phyloP scores from a whole-genome alignment of 2,888 invertebrate genomes.

The Lasioglossum villosulum region DNA sequence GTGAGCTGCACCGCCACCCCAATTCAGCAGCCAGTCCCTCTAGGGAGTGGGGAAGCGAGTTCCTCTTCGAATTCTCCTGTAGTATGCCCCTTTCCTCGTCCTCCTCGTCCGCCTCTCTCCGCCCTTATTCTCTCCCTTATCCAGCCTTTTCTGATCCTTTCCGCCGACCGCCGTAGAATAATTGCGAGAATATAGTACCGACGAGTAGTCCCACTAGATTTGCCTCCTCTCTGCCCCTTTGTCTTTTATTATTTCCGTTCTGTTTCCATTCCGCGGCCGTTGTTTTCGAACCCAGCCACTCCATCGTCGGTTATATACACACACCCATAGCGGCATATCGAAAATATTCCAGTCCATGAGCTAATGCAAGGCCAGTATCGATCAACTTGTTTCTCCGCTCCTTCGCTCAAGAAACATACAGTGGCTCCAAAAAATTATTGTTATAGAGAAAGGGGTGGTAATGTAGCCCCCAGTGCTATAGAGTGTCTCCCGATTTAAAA shows the following conservation, averaged over 20 bases:
- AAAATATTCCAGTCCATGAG: slow-evolving; percentile 26
- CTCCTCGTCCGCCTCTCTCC: background rate
- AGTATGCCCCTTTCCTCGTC: background rate
- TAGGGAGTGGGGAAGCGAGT: slow-evolving; percentile 44
- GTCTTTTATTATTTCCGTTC: slow-evolving; percentile 67
- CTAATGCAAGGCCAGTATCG: slow-evolving; percentile 20
- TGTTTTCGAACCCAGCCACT: slow-evolving; percentile 1
- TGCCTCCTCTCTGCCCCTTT: slow-evolving; percentile 45
- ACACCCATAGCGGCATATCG: slow-evolving; percentile 34
- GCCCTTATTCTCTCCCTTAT: slow-evolving; percentile 24
- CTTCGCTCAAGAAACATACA: background rate
- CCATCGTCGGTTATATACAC: background rate
- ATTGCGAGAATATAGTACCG: slow-evolving; percentile 67
- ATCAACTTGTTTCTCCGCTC: background rate
- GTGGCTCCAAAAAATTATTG: background rate
- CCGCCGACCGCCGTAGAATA: slow-evolving; percentile 61
- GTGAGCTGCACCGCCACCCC: slow-evolving; percentile 71
- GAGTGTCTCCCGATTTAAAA: too few relatives aligned
- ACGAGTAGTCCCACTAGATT: slow-evolving; percentile 58
- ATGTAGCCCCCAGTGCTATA: too few relatives aligned
- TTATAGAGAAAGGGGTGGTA: background rate
- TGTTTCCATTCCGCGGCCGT: slow-evolving; percentile 47
- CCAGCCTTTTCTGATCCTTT: slow-evolving; percentile 49
- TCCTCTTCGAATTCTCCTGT: slow-evolving; percentile 59
- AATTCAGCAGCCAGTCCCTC: slow-evolving; percentile 52